These are phyloP conservation scores for Arrhopalites spinosus DNA, from an alignment of 2,888 invertebrate species.

Conservation along the genomic window DNA sequence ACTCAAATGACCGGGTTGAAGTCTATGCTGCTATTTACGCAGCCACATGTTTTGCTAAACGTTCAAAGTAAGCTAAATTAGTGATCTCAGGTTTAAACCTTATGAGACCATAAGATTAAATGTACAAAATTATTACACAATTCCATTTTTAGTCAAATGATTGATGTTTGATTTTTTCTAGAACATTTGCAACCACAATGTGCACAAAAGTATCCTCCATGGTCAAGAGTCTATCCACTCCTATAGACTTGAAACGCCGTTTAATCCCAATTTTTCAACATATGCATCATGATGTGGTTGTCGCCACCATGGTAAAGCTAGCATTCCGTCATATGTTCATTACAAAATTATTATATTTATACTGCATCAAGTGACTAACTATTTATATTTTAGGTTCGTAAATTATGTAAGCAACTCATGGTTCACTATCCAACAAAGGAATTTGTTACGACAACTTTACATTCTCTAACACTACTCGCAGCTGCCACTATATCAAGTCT, in stretches of 20 bases:
- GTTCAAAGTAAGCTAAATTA: constrained; percentile 83
- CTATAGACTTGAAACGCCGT: constrained; percentile 87
- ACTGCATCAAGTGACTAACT: no score
- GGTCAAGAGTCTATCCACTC: constrained; percentile 91
- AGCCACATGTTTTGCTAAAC: constrained; percentile 90
- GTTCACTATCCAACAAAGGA: constrained; percentile 78
- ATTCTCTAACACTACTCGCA: constrained; percentile 85
- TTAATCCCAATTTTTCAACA: constrained; percentile 88
- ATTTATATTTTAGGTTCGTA: constrained; percentile 70
- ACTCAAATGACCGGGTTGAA: constrained; percentile 94
- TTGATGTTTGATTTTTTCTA: constrained; percentile 61
- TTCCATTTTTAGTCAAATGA: no score
- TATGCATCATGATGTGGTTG: constrained; percentile 84
- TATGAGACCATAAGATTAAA: no score
- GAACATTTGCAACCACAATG: constrained; percentile 93
- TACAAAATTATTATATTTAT: no score
- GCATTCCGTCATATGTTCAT: neutral
- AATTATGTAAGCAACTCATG: constrained; percentile 73
- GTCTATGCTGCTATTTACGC: constrained; percentile 96
- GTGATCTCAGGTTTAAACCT: neutral
- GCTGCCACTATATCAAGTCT: constrained; percentile 88
- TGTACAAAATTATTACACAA: no score
- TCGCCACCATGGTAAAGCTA: constrained; percentile 70
- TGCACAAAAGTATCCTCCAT: constrained; percentile 93
- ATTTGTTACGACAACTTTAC: constrained; percentile 80